Conservation (phyloP, 2,113 vertebrate species). For the Acrocephalus kingi region DNA sequence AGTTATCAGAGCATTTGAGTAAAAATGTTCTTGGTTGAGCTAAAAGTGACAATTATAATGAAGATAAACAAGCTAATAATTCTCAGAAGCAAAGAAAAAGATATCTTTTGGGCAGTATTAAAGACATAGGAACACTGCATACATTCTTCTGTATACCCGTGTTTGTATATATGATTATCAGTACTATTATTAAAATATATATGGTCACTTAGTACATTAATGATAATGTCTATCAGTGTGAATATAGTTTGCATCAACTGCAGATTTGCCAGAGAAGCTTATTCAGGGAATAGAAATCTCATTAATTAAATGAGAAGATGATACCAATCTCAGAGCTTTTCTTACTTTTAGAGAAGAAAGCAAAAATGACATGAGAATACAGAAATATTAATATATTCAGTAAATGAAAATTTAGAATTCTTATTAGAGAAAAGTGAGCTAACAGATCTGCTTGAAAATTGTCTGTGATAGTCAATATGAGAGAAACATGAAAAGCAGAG, state of each 20-base stretch:
- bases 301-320: not conserved
- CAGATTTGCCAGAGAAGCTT: not conserved
- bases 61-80: not conserved
- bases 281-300: not conserved
- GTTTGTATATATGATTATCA: not conserved
- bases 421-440: not conserved
- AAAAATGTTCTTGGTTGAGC: not conserved
- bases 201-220: not conserved
- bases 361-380: not conserved
- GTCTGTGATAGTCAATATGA: not conserved
- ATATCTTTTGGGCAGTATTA: not conserved
- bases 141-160: not conserved
- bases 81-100: not conserved
- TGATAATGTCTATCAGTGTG: not conserved
- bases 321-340: not conserved
- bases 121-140: not conserved
- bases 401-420: not conserved
- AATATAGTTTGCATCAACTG: not conserved
- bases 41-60: not conserved
- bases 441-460: not conserved
- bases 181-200: not conserved
- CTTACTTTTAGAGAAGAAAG: not conserved
- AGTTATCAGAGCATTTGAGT: not conserved
- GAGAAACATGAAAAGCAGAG: not conserved
- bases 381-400: not conserved